A percentile compares a stretch with the other conserved stretches of the same genome.
Conservation (phyloP, 2,888 invertebrate species). For the Mayetiola destructor region DNA sequence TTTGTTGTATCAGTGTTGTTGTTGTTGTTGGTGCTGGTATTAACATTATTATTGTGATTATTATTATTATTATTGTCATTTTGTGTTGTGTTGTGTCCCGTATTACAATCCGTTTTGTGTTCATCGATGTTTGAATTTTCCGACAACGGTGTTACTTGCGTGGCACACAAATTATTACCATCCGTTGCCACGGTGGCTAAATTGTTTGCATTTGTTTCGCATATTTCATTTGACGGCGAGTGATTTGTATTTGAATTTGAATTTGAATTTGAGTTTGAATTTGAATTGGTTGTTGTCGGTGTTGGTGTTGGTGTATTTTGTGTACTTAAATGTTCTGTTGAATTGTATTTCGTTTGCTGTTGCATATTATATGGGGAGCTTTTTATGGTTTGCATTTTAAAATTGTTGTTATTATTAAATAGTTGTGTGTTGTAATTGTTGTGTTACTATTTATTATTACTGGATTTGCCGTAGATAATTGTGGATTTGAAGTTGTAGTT, state of each 20-base stretch:
- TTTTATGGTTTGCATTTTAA: too few relatives aligned
- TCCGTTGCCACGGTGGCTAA: too few relatives aligned
- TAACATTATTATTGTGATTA: not conserved
- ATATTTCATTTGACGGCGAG: too few relatives aligned
- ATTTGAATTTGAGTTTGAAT: too few relatives aligned
- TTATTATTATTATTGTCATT: slow-evolving; percentile 10
- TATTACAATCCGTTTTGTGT: not conserved
- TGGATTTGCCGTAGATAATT: slow-evolving; percentile 31
- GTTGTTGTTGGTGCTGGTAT: slow-evolving; percentile 4
- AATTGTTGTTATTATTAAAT: slow-evolving; percentile 21
- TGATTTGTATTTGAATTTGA: too few relatives aligned
- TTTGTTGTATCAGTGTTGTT: not conserved
- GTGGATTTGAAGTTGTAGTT: slow-evolving; percentile 25
- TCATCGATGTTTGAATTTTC: not conserved
- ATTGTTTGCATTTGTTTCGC: too few relatives aligned
- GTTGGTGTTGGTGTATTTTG: too few relatives aligned
- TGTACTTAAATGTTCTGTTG: too few relatives aligned
- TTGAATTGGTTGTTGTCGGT: too few relatives aligned
- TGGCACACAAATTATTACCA: too few relatives aligned
- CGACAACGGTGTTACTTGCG: too few relatives aligned
- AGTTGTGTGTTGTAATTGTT: slow-evolving; percentile 21
- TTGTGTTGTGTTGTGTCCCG: not conserved
- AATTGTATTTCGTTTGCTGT: not conserved
- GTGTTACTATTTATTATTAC: slow-evolving; percentile 11
- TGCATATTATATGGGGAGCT: too few relatives aligned